Evolutionary conservation across 2,113 vertebrate species (phyloP).

Genomic region (Dascyllus trimaculatus): DNA sequence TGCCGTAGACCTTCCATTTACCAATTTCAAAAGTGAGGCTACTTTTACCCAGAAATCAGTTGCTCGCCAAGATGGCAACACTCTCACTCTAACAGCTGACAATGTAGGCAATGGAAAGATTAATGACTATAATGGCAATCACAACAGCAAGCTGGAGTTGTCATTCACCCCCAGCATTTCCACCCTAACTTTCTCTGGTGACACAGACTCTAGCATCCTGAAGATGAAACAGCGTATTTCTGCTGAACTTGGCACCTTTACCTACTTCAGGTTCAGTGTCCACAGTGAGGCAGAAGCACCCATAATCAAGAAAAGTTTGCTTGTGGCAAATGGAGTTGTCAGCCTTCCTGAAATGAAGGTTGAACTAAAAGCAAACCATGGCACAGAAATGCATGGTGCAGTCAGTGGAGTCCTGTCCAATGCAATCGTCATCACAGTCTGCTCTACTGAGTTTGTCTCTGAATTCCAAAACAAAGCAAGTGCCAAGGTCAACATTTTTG

Average conservation of each 20-base stretch:
- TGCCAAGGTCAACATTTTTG: slow-evolving; percentile 85
- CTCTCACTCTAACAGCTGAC: slow-evolving; percentile 75
- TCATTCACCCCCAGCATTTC: slow-evolving; percentile 75
- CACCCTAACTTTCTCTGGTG: slow-evolving; percentile 82
- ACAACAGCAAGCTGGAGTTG: slow-evolving; percentile 84
- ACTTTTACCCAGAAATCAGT: slow-evolving; percentile 81
- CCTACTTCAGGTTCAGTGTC: slow-evolving; percentile 81
- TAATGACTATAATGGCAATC: slow-evolving; percentile 83
- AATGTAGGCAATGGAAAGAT: slow-evolving; percentile 85
- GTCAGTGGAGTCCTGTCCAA: slow-evolving; percentile 88
- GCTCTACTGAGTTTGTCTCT: slow-evolving; percentile 81
- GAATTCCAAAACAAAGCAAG: slow-evolving; percentile 89
- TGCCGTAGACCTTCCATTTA: slow-evolving; percentile 81
- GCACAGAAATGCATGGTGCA: slow-evolving; percentile 84
- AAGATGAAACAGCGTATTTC: slow-evolving; percentile 86
- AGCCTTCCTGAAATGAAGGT: slow-evolving; percentile 81
- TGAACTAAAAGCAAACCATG: slow-evolving; percentile 86
- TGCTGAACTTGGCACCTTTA: slow-evolving; percentile 82
- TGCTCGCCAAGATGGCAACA: slow-evolving; percentile 78
- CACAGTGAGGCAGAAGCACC: slow-evolving; percentile 86
- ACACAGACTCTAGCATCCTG: slow-evolving; percentile 51
- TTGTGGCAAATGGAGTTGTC: slow-evolving; percentile 83
- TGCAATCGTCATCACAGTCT: slow-evolving; percentile 78
- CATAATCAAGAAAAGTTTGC: slow-evolving; percentile 82
- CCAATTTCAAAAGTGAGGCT: slow-evolving; percentile 84